These are phyloP conservation scores for Elanoides forficatus DNA, from an alignment of 2,113 vertebrate genomes.

Conservation along the genomic window DNA sequence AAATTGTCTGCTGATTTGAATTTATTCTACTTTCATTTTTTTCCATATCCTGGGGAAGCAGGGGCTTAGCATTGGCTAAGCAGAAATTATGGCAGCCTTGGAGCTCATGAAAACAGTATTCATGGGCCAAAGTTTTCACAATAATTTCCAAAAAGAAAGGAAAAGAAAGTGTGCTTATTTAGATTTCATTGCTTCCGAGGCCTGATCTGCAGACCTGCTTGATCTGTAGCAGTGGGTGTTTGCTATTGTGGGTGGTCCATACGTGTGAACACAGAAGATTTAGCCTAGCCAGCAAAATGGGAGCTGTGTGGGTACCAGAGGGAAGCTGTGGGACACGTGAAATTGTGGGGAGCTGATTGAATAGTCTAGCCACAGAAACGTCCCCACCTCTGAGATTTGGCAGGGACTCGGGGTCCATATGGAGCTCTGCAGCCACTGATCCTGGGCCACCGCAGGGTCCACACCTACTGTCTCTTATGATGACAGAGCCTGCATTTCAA, in stretches of 20 bases:
- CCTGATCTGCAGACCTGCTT: neutral
- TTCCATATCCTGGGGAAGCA: neutral
- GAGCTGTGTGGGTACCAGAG: neutral
- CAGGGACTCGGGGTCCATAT: fast-evolving
- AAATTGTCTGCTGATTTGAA: neutral
- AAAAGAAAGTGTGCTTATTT: neutral
- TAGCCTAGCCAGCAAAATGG: neutral
- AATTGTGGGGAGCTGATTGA: neutral
- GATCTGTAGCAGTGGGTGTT: neutral
- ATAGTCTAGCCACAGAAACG: neutral
- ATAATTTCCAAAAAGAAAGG: neutral
- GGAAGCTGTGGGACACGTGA: neutral
- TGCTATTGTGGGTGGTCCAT: neutral
- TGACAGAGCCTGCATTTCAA: neutral
- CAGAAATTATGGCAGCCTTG: neutral
- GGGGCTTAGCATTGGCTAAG: neutral
- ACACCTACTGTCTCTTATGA: neutral
- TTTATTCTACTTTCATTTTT: neutral
- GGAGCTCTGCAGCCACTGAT: neutral
- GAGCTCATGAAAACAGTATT: neutral
- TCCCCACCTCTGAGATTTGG: neutral
- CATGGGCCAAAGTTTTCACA: neutral
- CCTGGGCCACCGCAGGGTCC: neutral
- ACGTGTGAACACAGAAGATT: neutral
- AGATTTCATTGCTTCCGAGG: neutral